These are phyloP conservation scores for Tetramorium simillimum DNA, from an alignment of 1,140 invertebrate species.

Conservation along the genomic window DNA sequence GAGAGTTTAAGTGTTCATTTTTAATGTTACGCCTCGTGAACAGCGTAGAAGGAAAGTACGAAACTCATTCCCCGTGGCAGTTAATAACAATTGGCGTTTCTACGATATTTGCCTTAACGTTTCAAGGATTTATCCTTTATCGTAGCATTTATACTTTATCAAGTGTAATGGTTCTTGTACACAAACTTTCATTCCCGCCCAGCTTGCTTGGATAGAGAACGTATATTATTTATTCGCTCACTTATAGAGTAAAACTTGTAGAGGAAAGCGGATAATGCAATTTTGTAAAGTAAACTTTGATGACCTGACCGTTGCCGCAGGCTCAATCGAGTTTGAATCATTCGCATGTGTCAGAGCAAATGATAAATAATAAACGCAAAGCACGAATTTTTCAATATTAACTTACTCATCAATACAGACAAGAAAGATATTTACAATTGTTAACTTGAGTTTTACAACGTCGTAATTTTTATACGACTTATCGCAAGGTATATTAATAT, in stretches of 20 bases:
- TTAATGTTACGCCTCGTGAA: constrained; percentile 13
- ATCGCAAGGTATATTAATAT: not conserved
- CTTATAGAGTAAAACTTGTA: not conserved
- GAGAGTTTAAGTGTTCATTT: constrained; percentile 53
- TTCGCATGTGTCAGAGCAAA: not conserved
- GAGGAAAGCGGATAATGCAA: constrained; percentile 35
- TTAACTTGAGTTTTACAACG: not conserved
- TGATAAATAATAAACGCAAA: not conserved
- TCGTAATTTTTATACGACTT: not conserved
- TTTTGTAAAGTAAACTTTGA: constrained; percentile 55
- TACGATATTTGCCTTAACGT: not conserved
- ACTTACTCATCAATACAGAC: not conserved
- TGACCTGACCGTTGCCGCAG: not conserved
- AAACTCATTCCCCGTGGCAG: not conserved
- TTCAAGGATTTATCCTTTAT: not conserved
- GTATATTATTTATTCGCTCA: not conserved
- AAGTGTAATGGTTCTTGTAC: not conserved
- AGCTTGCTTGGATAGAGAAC: not conserved
- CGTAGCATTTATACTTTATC: constrained; percentile 23
- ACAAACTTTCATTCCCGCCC: constrained; percentile 20
- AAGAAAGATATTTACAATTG: not conserved
- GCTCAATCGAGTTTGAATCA: constrained; percentile 9
- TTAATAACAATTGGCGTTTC: constrained; percentile 25
- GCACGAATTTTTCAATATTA: not conserved
- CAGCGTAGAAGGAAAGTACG: not conserved